These are phyloP conservation scores for Xerus rutilus DNA, from an alignment of 2,797 vertebrate genomes.

Conservation along the genomic window DNA sequence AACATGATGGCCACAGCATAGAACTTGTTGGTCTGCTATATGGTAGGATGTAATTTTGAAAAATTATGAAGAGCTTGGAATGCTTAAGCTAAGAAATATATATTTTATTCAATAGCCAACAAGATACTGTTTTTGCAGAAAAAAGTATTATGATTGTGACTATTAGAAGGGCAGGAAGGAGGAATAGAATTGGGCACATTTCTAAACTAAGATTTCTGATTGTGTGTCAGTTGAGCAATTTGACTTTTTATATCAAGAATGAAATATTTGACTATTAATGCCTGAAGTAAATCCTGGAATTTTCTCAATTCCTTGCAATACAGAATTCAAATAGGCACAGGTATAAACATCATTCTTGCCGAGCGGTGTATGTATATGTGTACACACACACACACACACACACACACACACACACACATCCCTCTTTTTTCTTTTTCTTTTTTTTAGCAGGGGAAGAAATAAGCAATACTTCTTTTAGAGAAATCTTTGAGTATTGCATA, in stretches of 20 bases:
- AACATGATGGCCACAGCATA: not conserved
- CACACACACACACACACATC: no score
- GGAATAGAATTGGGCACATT: conserved; percentile 56
- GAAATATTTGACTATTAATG: conserved; percentile 42
- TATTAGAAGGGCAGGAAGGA: conserved; percentile 50
- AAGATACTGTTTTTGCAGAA: conserved; percentile 61
- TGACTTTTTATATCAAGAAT: conserved; percentile 17
- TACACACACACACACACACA: not conserved
- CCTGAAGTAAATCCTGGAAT: conserved; percentile 30
- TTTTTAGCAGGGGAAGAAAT: not conserved
- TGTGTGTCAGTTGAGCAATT: conserved; percentile 37
- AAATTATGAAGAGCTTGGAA: conserved; percentile 25
- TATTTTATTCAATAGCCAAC: conserved; percentile 24
- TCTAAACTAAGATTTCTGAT: conserved; percentile 67
- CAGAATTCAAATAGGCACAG: conserved; percentile 52
- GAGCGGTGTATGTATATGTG: not conserved
- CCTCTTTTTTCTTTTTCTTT: not conserved
- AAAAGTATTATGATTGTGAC: conserved; percentile 48
- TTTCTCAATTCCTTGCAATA: conserved; percentile 62
- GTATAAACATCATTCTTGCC: conserved; percentile 45
- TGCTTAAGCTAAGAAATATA: conserved; percentile 41
- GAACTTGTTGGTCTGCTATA: not conserved
- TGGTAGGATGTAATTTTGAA: conserved; percentile 29
- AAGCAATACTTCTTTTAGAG: conserved; percentile 59
- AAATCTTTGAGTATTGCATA: conserved; percentile 59